Evolutionary conservation across 2,113 vertebrate genomes (phyloP).

Genomic region (Carollia perspicillata): DNA sequence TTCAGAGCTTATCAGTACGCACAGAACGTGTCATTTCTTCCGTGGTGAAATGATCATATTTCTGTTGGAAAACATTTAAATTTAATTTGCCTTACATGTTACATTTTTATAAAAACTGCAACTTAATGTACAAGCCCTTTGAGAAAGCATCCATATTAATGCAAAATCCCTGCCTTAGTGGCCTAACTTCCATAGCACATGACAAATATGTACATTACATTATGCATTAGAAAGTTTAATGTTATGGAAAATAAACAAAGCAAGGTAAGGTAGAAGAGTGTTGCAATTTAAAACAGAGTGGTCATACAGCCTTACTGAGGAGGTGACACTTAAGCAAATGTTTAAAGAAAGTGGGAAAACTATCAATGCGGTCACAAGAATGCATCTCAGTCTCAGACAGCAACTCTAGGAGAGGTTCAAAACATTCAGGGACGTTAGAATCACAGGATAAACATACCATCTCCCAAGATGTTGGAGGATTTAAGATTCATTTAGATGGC

Average conservation of each 20-base stretch:
- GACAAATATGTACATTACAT: neutral
- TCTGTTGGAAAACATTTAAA: neutral
- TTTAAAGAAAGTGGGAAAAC: neutral
- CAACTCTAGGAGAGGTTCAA: neutral
- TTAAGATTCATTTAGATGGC: neutral
- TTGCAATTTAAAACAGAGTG: neutral
- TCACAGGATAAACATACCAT: neutral
- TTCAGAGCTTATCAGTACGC: neutral
- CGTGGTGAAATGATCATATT: constrained; percentile 23
- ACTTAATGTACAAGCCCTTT: neutral
- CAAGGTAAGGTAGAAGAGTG: neutral
- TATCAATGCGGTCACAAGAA: neutral
- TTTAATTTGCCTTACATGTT: neutral
- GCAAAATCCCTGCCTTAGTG: neutral
- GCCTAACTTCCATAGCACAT: neutral
- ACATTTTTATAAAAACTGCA: neutral
- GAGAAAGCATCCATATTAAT: neutral
- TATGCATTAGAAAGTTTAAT: neutral
- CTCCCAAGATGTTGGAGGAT: neutral
- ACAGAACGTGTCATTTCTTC: neutral
- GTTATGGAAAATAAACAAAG: neutral
- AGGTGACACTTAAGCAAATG: neutral
- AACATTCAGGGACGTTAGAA: neutral
- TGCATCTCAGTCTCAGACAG: neutral
- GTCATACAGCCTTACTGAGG: neutral